Conservation (phyloP, 2,797 vertebrate genomes). For the Myripristis murdjan region DNA sequence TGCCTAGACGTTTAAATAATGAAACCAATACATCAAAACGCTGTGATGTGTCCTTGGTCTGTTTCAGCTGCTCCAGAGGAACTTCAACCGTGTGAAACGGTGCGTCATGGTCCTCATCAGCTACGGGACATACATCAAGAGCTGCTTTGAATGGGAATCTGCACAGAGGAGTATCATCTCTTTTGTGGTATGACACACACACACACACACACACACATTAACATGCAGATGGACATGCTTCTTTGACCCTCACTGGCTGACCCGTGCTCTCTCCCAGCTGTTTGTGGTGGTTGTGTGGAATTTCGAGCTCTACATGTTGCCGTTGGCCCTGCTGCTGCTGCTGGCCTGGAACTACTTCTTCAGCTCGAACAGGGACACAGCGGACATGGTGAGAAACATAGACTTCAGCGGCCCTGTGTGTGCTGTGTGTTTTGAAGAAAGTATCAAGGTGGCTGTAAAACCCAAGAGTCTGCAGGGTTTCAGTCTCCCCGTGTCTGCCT, state of each 20-base stretch:
- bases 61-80: conserved; percentile 89
- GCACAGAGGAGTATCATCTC: conserved; percentile 91
- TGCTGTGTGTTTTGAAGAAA: no score
- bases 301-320: conserved; percentile 96
- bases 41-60: not conserved
- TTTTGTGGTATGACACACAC: conserved; percentile 88
- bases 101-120: conserved; percentile 91
- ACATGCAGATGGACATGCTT: not conserved
- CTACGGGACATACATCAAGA: conserved; percentile 89
- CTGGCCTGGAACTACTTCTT: conserved; percentile 93
- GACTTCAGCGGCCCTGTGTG: no score
- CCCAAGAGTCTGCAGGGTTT: no score
- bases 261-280: conserved; percentile 77
- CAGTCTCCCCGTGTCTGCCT: no score
- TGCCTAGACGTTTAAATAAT: no score
- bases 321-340: conserved; percentile 88
- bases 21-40: no score
- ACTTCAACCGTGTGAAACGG: conserved; percentile 91
- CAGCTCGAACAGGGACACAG: conserved; percentile 84
- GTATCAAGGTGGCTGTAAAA: no score
- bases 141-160: conserved; percentile 95
- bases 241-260: not conserved
- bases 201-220: conserved; percentile 2
- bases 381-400: conserved; percentile 86
- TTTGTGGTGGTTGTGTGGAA: conserved; percentile 96